Evolutionary conservation across 1,140 invertebrate genomes (phyloP), one percentile per base, ranked within the genome.

Genomic region (Sminthurides bifidus): DNA sequence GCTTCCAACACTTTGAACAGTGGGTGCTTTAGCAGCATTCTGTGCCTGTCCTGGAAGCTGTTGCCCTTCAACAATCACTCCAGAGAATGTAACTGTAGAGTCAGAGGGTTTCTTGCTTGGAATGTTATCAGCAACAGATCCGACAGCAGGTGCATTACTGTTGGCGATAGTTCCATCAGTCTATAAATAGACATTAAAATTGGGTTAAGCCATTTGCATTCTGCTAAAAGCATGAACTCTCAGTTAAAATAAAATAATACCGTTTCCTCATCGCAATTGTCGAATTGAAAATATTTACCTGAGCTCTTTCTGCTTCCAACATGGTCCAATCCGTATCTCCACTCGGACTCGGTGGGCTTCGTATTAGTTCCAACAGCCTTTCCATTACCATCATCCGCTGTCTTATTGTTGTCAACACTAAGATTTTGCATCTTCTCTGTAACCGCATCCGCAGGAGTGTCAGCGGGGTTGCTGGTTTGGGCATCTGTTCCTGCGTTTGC

Each of bases 271-370:
- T 35, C n/a, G n/a, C 8, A 10, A 35, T 10, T 35, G n/a, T 10
- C n/a, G n/a, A 35, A 35, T 35, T 35, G 33, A 35, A 35, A n/a
- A 43, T 48, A 26, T 44, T 35, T 41, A 51, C 53, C 21, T 46
- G n/a, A n/a, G n/a, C n/a, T n/a, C n/a, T 57, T 12, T 55, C 52
- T 10, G 31, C 38, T 15, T 55, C 58, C 15, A 60, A 23, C 41
- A 63, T 43, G 17, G 61, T 63, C 61, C 61, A 63, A 23, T 53
- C 61, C 27, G 56, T 33, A 10, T 59, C 58, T n/a, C 48, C 54
- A n/a, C n/a, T n/a, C n/a, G n/a, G n/a, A n/a, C n/a, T n/a, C n/a
- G n/a, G n/a, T n/a, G n/a, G n/a, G n/a, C n/a, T n/a, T n/a, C n/a
- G n/a, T n/a, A 23, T n/a, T 40, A 8, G 23, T 27, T 26, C 35